phyloP scores from a whole-genome alignment of 2,888 invertebrate genomes.

The Andrena bucephala region DNA sequence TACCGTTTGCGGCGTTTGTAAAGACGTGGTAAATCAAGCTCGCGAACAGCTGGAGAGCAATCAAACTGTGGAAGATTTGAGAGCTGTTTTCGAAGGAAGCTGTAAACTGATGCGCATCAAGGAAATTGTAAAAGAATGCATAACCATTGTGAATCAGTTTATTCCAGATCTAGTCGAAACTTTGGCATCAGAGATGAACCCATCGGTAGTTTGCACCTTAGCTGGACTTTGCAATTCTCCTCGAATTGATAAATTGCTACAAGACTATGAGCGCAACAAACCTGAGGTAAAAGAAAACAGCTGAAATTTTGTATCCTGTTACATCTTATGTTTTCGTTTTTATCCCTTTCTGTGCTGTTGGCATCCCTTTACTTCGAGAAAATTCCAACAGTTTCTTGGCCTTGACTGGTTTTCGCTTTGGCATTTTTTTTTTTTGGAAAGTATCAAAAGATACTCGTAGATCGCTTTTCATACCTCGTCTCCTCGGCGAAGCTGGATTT shows the following conservation, averaged over 20 bases:
- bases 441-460: no score
- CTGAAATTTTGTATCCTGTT: no score
- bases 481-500: no score
- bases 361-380: no score
- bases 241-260: slow-evolving; percentile 89
- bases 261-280: slow-evolving; percentile 83
- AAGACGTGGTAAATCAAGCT: slow-evolving; percentile 95
- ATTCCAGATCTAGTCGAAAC: slow-evolving; percentile 95
- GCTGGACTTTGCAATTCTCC: slow-evolving; percentile 95
- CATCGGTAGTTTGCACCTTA: slow-evolving; percentile 94
- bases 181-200: slow-evolving; percentile 95
- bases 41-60: slow-evolving; percentile 95
- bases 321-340: no score
- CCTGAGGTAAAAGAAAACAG: slow-evolving; percentile 59
- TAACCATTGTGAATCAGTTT: slow-evolving; percentile 92
- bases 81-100: slow-evolving; percentile 94
- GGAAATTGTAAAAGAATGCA: slow-evolving; percentile 91
- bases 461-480: no score
- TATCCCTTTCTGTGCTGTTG: no score
- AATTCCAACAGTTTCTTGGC: no score
- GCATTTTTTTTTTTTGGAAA: no score
- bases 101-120: slow-evolving; percentile 93
- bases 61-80: slow-evolving; percentile 94
- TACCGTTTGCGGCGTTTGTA: slow-evolving; percentile 93
- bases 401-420: no score